Evolutionary conservation across 2,797 vertebrate species (phyloP).

Genomic region (Neoniphon sammara): DNA sequence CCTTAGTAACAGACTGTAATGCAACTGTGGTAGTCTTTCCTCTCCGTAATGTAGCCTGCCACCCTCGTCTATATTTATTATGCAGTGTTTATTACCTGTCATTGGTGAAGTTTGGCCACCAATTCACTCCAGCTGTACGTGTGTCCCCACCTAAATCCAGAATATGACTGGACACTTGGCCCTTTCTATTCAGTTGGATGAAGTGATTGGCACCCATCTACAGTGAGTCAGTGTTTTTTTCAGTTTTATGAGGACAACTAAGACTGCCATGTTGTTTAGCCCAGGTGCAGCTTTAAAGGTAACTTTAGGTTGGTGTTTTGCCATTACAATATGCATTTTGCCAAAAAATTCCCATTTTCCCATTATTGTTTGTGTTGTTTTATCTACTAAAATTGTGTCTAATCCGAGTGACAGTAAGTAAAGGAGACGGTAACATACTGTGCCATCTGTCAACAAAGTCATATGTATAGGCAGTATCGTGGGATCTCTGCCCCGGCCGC

Average conservation of each 20-base stretch:
- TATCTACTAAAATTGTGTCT: background rate
- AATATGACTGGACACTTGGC: background rate
- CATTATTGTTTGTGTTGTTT: background rate
- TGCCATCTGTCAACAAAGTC: background rate
- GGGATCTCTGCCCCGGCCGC: background rate
- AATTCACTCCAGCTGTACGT: background rate
- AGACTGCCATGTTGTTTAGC: background rate
- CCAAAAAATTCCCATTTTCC: background rate
- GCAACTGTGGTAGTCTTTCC: background rate
- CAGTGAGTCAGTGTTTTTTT: too few species aligned
- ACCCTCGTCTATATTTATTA: too few species aligned
- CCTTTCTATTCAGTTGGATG: too few species aligned
- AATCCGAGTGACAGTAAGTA: background rate
- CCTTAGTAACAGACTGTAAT: background rate
- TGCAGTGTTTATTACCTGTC: background rate
- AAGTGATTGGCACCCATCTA: too few species aligned
- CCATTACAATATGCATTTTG: background rate
- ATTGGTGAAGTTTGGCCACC: background rate
- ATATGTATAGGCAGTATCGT: constrained; percentile 1
- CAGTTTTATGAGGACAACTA: background rate
- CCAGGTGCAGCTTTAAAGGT: too few species aligned
- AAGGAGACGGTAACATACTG: background rate
- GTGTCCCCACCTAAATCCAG: background rate
- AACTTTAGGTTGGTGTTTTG: background rate
- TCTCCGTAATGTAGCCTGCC: background rate